A percentile compares a stretch with the other conserved stretches of the same genome.
Evolutionary conservation across 2,797 vertebrate genomes (phyloP).

Genomic region (Acridotheres tristis): DNA sequence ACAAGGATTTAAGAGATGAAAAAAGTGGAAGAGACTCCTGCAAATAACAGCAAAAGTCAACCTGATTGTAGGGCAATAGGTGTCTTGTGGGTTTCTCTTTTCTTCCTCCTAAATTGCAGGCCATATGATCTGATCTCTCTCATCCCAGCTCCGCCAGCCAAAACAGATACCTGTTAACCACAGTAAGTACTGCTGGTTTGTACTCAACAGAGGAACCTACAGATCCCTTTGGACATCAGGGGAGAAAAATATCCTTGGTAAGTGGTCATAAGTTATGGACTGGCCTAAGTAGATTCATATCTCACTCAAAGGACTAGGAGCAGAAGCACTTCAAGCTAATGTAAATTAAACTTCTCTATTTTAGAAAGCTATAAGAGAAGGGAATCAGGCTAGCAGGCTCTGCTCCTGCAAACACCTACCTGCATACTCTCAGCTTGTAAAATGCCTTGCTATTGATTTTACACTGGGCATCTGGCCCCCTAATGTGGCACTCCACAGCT

Average conservation of each 20-base stretch:
- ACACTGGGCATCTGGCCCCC: neutral
- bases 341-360: neutral
- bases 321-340: neutral
- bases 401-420: neutral
- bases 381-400: neutral
- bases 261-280: neutral
- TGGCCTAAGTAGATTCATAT: neutral
- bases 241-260: neutral
- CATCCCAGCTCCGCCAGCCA: neutral
- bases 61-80: neutral
- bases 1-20: slow-evolving; percentile 42
- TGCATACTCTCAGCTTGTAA: neutral
- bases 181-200: neutral
- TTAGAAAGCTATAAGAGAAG: neutral
- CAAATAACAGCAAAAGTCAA: neutral
- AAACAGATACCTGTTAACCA: neutral
- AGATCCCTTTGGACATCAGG: neutral
- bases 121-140: neutral
- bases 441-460: slow-evolving; percentile 1
- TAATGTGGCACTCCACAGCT: neutral
- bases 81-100: neutral
- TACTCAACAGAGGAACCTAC: neutral
- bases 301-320: neutral
- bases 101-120: neutral
- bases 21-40: slow-evolving; percentile 8